Conservation (phyloP, 23 tunicate species). For the Phallusia fumigata region DNA sequence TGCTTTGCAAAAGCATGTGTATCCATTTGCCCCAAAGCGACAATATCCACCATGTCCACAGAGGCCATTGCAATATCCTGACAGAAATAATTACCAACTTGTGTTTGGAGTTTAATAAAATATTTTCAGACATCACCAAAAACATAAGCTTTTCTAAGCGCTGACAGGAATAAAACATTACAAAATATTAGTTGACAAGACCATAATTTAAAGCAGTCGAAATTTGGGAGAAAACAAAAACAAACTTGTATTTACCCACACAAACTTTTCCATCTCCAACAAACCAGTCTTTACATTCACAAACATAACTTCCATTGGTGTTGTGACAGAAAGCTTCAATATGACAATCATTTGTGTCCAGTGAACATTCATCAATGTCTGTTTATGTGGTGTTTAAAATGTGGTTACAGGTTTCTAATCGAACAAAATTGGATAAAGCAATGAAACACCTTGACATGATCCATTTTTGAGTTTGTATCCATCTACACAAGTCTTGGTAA, state of each 20-base stretch:
- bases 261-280: slow-evolving; percentile 25
- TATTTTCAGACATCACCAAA: no score
- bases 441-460: neutral
- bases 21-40: neutral
- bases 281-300: slow-evolving; percentile 17
- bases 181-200: no score
- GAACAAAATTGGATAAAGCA: no score
- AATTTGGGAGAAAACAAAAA: no score
- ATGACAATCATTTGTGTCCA: slow-evolving; percentile 13
- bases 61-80: neutral
- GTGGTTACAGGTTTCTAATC: no score
- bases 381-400: neutral
- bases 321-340: slow-evolving; percentile 19
- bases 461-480: neutral
- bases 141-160: no score
- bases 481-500: neutral
- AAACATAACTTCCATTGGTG: slow-evolving; percentile 20
- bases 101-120: no score
- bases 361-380: slow-evolving; percentile 29
- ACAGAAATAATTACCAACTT: neutral
- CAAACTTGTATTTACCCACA: neutral
- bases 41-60: neutral
- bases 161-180: no score
- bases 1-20: neutral
- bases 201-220: no score